Percentiles rank a stretch among this genome's conserved stretches.
Conservation (phyloP, 2,113 vertebrate genomes). For the Chrysochloris asiatica region DNA sequence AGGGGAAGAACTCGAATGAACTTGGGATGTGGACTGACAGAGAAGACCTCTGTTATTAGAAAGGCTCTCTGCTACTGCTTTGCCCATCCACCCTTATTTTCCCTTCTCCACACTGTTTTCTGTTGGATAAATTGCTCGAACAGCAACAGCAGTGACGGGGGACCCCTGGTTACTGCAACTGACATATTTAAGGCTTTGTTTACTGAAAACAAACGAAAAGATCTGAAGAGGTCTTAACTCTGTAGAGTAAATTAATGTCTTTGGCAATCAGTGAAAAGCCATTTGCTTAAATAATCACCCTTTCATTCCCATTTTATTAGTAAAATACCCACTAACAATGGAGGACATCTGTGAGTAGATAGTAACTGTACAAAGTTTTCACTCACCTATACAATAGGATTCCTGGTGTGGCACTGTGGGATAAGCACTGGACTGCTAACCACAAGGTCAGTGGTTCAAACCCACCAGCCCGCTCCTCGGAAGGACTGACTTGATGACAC, state of each 20-base stretch:
- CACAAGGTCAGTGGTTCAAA: too few species aligned
- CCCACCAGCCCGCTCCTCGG: too few species aligned
- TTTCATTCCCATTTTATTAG: slow-evolving; percentile 18
- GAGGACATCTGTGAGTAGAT: background rate
- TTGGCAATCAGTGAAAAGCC: background rate
- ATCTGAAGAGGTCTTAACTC: background rate
- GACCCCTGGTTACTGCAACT: background rate
- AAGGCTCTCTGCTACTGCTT: background rate
- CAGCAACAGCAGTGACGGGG: background rate
- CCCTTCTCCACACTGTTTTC: background rate
- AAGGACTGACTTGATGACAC: too few species aligned
- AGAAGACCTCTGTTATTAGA: too few species aligned
- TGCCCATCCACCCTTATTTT: background rate
- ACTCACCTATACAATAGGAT: too few species aligned
- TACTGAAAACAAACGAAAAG: background rate
- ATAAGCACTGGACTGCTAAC: too few species aligned
- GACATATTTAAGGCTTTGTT: background rate
- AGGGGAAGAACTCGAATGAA: background rate
- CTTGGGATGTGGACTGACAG: background rate
- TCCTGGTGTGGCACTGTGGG: too few species aligned
- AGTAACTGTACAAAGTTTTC: background rate
- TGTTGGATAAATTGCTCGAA: background rate
- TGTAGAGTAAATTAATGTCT: background rate
- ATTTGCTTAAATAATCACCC: background rate
- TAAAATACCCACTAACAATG: background rate